Conservation (phyloP, 2,888 invertebrate genomes). For the Xiphydria camelus region DNA sequence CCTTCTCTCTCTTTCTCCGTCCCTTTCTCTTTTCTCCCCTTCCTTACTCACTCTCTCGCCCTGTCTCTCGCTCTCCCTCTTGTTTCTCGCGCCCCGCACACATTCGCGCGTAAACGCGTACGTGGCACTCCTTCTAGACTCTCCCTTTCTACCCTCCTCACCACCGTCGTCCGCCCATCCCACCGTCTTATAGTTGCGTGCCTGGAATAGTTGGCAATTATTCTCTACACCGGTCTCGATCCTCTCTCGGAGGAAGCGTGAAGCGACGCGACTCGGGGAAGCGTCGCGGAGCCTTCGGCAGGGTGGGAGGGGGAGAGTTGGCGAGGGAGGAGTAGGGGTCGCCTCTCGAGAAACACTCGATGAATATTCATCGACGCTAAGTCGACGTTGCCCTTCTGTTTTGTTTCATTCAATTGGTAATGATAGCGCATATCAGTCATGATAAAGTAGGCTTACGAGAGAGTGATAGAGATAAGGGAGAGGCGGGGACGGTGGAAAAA, state of each 20-base stretch:
- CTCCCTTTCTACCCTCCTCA: constrained; percentile 10
- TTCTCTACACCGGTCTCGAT: constrained; percentile 34
- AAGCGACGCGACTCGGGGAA: not conserved
- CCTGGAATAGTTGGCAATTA: constrained; percentile 51
- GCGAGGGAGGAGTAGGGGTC: not conserved
- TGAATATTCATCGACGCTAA: constrained; percentile 37
- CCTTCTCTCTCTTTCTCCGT: constrained; percentile 23
- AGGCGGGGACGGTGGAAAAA: too few species aligned
- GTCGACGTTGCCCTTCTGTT: constrained; percentile 19
- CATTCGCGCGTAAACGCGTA: constrained; percentile 12
- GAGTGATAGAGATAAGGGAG: too few species aligned
- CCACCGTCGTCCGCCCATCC: constrained; percentile 16
- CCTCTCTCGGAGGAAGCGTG: constrained; percentile 5
- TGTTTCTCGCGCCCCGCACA: constrained; percentile 10
- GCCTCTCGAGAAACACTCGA: constrained; percentile 17
- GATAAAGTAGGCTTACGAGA: not conserved
- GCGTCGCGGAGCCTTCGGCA: not conserved
- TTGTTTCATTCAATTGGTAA: constrained; percentile 23
- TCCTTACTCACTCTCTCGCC: constrained; percentile 22
- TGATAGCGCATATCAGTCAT: constrained; percentile 15
- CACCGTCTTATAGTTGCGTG: constrained; percentile 41
- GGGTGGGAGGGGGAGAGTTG: not conserved
- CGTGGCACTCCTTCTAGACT: constrained; percentile 13
- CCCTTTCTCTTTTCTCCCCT: constrained; percentile 8
- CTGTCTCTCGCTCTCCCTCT: constrained; percentile 15